Evolutionary conservation across 2,797 vertebrate species (phyloP), one percentile per base, ranked within the genome.

Genomic region (Sebastes hopkinsi): DNA sequence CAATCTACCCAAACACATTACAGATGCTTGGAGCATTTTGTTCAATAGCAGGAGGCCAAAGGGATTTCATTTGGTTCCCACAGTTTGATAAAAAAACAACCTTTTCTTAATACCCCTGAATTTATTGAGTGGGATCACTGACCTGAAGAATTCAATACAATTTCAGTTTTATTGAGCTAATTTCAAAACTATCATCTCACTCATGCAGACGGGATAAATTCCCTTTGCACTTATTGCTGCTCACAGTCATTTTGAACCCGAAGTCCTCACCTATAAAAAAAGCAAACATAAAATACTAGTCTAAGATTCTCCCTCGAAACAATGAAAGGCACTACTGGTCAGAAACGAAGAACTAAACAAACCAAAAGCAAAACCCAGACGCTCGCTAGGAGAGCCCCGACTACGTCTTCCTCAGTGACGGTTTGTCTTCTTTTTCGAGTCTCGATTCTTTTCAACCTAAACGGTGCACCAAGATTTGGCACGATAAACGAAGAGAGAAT

Each of bases 271-370:
- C 92, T 88, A 81, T 88, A 67, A 42, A 72, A 86, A 55, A 59
- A 71, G 6, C 72, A 78, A 90, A 91, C 75, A 89, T 85, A 93
- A 94, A 93, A 94, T 46, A 2, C 95, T 96, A 94, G 70, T 87
- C 95, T 96, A 97, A 90, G 91, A 97, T 96, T 96, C 96, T 97
- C 97, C 97, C 96, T 95, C 95, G 88, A 97, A 96, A 97, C 95
- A 94, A 97, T 96, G 95, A 97, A 99, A 99, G 98, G 98, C 98
- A 99, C 98, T 98, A 97, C 97, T 96, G 98, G 98, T 97, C 96
- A 96, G 94, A 96, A 94, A 97, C 92, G 84, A 97, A 95, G 94
- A 96, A 94, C 81, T 87, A 91, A 94, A 89, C 85, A 85, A 90
- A 95, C 82, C 94, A 95, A 88, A 94, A 89, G 59, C 83, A 81